These are phyloP conservation scores for Pseudochirops corinnae DNA, from an alignment of 2,797 vertebrate genomes.

Conservation along the genomic window DNA sequence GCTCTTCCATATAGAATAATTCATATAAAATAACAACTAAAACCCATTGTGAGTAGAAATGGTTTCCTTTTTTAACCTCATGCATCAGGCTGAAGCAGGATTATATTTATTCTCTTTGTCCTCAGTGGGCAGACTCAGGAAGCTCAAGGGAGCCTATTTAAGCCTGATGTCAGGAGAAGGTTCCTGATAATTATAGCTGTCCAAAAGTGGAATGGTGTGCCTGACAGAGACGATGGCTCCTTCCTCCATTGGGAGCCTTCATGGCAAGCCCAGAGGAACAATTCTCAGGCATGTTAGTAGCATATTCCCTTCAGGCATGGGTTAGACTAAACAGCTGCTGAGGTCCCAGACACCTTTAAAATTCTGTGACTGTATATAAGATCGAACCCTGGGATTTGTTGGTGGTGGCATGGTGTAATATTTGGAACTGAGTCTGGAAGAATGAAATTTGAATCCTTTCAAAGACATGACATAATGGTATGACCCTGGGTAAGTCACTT, in stretches of 20 bases:
- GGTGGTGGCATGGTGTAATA: background rate
- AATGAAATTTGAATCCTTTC: background rate
- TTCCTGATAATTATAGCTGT: background rate
- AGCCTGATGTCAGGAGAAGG: background rate
- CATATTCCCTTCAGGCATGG: background rate
- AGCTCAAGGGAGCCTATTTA: background rate
- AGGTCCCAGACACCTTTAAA: background rate
- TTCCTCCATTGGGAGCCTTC: background rate
- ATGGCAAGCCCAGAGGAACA: background rate
- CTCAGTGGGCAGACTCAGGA: background rate
- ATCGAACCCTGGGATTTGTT: background rate
- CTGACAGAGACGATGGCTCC: background rate
- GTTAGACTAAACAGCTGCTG: background rate
- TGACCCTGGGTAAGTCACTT: background rate
- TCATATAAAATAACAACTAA: background rate
- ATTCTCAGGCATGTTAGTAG: background rate
- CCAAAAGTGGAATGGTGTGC: background rate
- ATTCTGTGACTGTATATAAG: background rate
- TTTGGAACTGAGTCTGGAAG: background rate
- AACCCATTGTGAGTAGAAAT: background rate
- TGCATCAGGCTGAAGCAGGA: background rate
- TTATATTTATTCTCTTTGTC: background rate
- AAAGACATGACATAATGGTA: background rate
- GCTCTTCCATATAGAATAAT: constrained; percentile 2
- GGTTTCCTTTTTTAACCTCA: background rate